Base-by-base conservation (phyloP, 2,888 invertebrate species). In the Ctena decussata region DNA sequence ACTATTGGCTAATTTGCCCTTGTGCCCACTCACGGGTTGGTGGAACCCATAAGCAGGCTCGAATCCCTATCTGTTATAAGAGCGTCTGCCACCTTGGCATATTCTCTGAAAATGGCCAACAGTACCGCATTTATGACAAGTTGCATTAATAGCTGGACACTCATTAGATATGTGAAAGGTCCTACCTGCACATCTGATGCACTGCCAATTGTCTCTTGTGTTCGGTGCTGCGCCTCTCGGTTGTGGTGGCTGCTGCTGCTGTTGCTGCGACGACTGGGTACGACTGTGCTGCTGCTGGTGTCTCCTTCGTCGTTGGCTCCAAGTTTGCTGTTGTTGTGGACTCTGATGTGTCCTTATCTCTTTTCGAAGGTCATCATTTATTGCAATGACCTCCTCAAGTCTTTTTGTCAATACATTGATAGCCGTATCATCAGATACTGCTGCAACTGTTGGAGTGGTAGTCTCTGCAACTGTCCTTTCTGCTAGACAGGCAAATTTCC, bases 1-100 rank as follows among this genome's bases (percentile, higher is more conserved):
- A 8, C 12, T 39, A 21, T 37, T 57, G 6, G n/a, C n/a, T 24
- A 21, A 15, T 37, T 53, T 21, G 53, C 53, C 53, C 18, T n/a
- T 73, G 60, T 77, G 77, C 77, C 77, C 57, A 77, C 76, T 37
- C 73, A 39, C 73, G 69, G 37, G 35, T 69, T 35, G 15, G 2
- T 12, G 44, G n/a, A 27, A 35, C 71, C 21, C 18, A 71, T 35
- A 57, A 30, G 70, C 77, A 77, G 82, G 65, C 82, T 32, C 77
- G 72, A 60, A 53, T 73, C 72, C 77, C 77, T 77, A 77, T 65
- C 24, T 11, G 35, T 65, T 11, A 75, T 15, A 73, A 15, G 6
- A 11, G 6, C 41, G 41, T 41, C 41, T 6, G 41, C 41, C 41
- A 41, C 41, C 41, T 15, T 11, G 6, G 41, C 41, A 41, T 41